Base-by-base conservation (phyloP, 2,113 vertebrate genomes). In the Rhombomys opimus region DNA sequence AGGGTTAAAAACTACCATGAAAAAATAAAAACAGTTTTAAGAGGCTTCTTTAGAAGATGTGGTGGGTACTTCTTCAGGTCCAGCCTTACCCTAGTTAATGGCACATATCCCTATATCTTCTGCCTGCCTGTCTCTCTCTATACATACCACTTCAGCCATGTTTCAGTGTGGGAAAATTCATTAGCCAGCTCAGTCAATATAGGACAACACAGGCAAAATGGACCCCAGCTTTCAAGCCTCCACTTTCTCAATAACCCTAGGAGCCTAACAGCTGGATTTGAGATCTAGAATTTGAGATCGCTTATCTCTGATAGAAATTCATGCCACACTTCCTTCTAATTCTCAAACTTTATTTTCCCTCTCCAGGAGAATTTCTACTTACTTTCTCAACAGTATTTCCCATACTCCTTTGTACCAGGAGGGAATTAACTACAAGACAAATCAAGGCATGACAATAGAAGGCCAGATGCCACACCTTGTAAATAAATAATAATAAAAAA, bases 401-500 rank as follows among this genome's bases (percentile, higher is more conserved):
- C 32, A 61, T 35, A 30, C 15, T 25, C 57, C 46, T 93, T 85
- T 89, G 87, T 65, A 96, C 80, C 73, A 65, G 86, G 61, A 94
- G 75, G 63, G 86, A 96, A 94, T 94, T 65, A 90, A 81, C 92
- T 96, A 93, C 70, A 90, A 96, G 97, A 96, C 97, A 97, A 98
- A 96, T 95, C 0, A 4, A 96, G 95, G 89, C 61, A 96, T 96
- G 97, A 96, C 89, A 87, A 91, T 97, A 94, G 95, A 96, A 96
- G 97, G 84, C 97, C 98, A 98, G 98, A 98, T 98, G 98, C 98
- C 98, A 52, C 81, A 63, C 96, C 96, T 97, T 97, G 97, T 97
- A 97, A 98, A 98, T 98, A 98, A 98, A 98, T 95, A 84, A 95
- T 85, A 85, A 90, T 78, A 93, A 67, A 87, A 97, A 98, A 97